phyloP scores from a whole-genome alignment of 1,140 invertebrate species.

The Chlorops oryzae region DNA sequence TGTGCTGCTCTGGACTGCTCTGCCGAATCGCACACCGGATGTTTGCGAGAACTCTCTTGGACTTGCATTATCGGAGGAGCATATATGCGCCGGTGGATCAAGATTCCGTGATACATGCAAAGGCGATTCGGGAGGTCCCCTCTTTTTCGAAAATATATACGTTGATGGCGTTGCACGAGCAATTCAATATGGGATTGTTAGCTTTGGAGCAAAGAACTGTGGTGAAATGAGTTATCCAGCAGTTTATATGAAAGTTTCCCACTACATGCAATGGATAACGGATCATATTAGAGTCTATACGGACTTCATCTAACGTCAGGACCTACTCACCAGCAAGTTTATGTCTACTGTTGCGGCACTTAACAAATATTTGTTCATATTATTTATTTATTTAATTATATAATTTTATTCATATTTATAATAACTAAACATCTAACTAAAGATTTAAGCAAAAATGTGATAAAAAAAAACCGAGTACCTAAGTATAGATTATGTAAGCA shows the following conservation, averaged over 20 bases:
- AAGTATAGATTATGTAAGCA: too few relatives aligned
- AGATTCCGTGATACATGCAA: slow-evolving; percentile 54
- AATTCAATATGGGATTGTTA: slow-evolving; percentile 50
- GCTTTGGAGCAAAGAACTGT: slow-evolving; percentile 51
- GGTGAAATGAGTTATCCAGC: slow-evolving; percentile 44
- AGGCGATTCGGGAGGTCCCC: slow-evolving; percentile 51
- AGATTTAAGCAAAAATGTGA: too few relatives aligned
- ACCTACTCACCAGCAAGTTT: too few relatives aligned
- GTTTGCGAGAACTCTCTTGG: too few relatives aligned
- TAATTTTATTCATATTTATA: too few relatives aligned
- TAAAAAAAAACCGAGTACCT: too few relatives aligned
- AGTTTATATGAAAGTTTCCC: slow-evolving; percentile 45
- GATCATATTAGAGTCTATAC: too few relatives aligned
- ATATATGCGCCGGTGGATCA: slow-evolving; percentile 33
- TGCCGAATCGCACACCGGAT: slow-evolving; percentile 20
- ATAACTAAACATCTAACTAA: too few relatives aligned
- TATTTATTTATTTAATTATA: too few relatives aligned
- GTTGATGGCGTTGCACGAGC: slow-evolving; percentile 38
- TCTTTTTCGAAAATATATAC: slow-evolving; percentile 26
- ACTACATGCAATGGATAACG: slow-evolving; percentile 49
- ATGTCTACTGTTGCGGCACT: too few relatives aligned
- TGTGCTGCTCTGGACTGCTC: slow-evolving; percentile 30
- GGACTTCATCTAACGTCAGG: too few relatives aligned
- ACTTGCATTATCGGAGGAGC: slow-evolving; percentile 8
- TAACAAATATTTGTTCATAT: too few relatives aligned